Base-by-base conservation (phyloP, 2,888 invertebrate genomes). In the Litoditis marina region DNA sequence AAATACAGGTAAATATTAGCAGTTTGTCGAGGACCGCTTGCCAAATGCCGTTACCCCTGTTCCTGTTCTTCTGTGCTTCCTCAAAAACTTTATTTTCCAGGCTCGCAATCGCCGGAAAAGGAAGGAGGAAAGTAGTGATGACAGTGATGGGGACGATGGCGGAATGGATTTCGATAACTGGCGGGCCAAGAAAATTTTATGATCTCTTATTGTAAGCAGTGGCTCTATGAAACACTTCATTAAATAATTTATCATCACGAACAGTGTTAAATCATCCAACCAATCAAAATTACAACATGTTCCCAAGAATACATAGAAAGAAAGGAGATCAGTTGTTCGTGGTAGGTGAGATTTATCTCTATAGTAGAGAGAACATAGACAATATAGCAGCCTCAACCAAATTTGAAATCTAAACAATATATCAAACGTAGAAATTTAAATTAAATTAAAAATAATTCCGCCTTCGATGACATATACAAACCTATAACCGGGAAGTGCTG, bases 111-210 rank as follows among this genome's bases (percentile, higher is more conserved):
- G 28, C n/a, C 25, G 28, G 56, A 56, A 56, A 19, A 30, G 16
- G 25, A 39, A 25, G 28, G 46, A 22, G 44, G 27, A 44, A 16
- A 25, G 30, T 3, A 27, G 16, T 22, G 56, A 39, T 5, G 39
- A 46, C 19, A 30, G 30, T 22, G 56, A 56, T 16, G 55, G 11
- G 22, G 50, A 56, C 39, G 46, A 39, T 19, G 56, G n/a, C 19
- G 44, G 46, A 13, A 22, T 46, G 7, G 56, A 56, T 25, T 56
- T 46, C 25, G 56, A 56, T 22, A 44, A 46, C 46, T 56, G 56
- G 56, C 7, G 56, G 22, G 30, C 56, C 4, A 56, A 56, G 56
- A 47, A 44, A 5, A 44, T 56, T n/a, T 19, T 53, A 16, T 53
- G 25, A 53, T 32, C 39, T 39, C 39, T 39, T 39, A n/a, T 13